Base-by-base conservation (phyloP, 2,888 invertebrate species). In the Stenodema calcarata region DNA sequence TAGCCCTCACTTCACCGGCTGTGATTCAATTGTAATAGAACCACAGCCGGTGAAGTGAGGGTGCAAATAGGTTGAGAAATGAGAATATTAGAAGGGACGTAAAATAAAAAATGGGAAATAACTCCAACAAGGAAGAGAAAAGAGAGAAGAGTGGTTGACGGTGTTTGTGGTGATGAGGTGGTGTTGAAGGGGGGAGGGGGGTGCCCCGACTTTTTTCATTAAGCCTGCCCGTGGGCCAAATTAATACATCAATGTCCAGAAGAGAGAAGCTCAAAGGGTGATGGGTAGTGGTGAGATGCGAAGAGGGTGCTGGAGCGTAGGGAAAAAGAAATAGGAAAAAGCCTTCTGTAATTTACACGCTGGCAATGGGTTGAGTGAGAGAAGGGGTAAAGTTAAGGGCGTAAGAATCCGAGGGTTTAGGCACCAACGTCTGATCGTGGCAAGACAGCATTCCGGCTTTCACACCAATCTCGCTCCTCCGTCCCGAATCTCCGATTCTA, bases 231-330 rank as follows among this genome's bases (percentile, higher is more conserved):
- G 54, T 79, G 41, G 86, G 86, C 86, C 86, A 86, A 87, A 87
- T 87, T 87, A 87, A 87, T 87, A 87, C 87, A 81, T 87, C 87
- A 87, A 87, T 87, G 87, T 87, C 87, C 87, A 82, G 62, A 54
- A 28, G 44, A 44, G 70, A 70, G 76, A 50, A 75, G 50, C 14
- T 42, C 9, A 27, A 62, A 50, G 11, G 35, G 18, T 54, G n/a
- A n/a, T 3, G 42, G 83, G n/a, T 30, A 30, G 28, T 18, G 35
- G 35, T 35, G 7, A 35, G 4, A 35, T n/a, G n/a, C n/a, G 7
- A 35, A 35, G 35, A 62, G 69, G 35, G 62, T 23, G 0, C 2
- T 11, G 18, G 54, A n/a, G n/a, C 16, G 11, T n/a, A n/a, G 50
- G 4, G 23, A 62, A 62, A 23, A 23, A 62, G 23, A 18, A 62